phyloP scores from a whole-genome alignment of 2,888 invertebrate genomes.

The Mythimna pallens region DNA sequence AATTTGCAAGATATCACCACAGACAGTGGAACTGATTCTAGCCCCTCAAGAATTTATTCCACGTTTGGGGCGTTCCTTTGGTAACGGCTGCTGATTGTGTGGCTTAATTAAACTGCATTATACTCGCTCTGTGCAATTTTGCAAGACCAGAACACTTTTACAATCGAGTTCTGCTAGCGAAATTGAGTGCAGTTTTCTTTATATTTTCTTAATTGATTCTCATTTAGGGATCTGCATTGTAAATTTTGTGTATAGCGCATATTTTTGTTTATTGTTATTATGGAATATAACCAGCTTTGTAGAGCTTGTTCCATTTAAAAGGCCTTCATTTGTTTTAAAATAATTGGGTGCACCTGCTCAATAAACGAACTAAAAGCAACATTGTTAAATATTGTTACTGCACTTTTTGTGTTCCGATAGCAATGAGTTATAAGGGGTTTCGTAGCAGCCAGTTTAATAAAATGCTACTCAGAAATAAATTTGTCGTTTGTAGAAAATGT shows the following conservation, averaged over 20 bases:
- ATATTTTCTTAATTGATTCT: slow-evolving; percentile 55
- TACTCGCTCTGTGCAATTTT: slow-evolving; percentile 80
- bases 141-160: slow-evolving; percentile 55
- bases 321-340: slow-evolving; percentile 47
- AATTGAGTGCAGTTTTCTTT: slow-evolving; percentile 61
- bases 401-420: slow-evolving; percentile 30
- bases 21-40: slow-evolving; percentile 80
- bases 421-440: slow-evolving; percentile 7
- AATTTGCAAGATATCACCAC: slow-evolving; percentile 75
- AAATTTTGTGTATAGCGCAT: slow-evolving; percentile 31
- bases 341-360: slow-evolving; percentile 58
- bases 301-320: slow-evolving; percentile 38
- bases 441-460: background rate
- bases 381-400: slow-evolving; percentile 38
- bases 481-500: background rate
- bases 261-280: slow-evolving; percentile 45
- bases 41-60: slow-evolving; percentile 87
- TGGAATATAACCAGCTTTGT: slow-evolving; percentile 19
- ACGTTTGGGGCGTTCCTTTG: slow-evolving; percentile 88
- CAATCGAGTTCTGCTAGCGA: slow-evolving; percentile 59
- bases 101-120: slow-evolving; percentile 88
- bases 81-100: slow-evolving; percentile 88
- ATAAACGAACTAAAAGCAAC: slow-evolving; percentile 30
- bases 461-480: background rate
- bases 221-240: slow-evolving; percentile 35